Base-by-base conservation (phyloP, 2,888 invertebrate species). In the Venusia cambrica region DNA sequence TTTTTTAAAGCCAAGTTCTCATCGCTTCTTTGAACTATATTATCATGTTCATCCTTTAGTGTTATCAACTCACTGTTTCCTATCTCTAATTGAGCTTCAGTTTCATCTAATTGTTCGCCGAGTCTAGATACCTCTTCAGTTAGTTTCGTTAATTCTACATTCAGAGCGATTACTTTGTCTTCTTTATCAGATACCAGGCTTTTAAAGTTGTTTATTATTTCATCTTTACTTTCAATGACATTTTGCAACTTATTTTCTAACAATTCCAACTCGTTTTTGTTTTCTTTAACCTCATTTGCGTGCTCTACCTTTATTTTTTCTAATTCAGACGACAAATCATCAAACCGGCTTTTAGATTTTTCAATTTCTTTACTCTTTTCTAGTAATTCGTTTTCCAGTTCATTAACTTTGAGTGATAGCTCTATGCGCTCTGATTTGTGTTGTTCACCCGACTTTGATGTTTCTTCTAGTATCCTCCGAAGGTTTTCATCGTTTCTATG, bases 161-260 rank as follows among this genome's bases (percentile, higher is more conserved):
- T 84, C 1, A 80, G 57, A 5, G 56, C 38, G 41, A 75, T 71
- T 15, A 77, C 70, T 62, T 73, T 66, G 20, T 45, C 53, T 44
- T 79, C 77, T 59, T 80, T 83, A 29, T 73, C 75, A 5, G 57
- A 35, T 10, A 74, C 45, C 52, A 70, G 55, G 38, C 46, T 52
- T 52, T 75, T 74, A 10, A 76, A 64, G 48, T 61, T 67, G 17
- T 45, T 50, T n/a, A 77, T 68, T 1, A 73, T 60, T 54, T 73
- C 73, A 38, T 77, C 70, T 50, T 75, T 78, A 29, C 57, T 61
- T 7, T 65, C 64, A 3, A 61, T 58, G 1, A 75, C 54, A 59
- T 76, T 74, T 55, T 85, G 76, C 26, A 90, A 42, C 33, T 75
- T 73, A 40, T 88, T 79, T 45, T 81, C 69, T 27, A 83, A 58